Conservation (phyloP, 1,140 invertebrate species). For the Caerostris extrusa region DNA sequence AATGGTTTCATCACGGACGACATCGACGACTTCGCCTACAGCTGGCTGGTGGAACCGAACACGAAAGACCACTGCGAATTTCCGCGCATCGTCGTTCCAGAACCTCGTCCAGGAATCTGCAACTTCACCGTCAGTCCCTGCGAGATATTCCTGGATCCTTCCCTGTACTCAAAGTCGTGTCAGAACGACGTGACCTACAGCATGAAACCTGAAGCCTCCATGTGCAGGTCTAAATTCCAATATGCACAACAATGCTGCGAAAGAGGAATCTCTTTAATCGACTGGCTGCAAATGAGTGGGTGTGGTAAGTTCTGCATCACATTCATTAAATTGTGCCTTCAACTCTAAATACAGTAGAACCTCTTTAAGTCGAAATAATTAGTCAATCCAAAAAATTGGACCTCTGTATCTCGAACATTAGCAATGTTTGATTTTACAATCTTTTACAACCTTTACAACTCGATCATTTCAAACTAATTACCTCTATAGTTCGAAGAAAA, state of each 20-base stretch:
- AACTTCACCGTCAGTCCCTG: slow-evolving; percentile 75
- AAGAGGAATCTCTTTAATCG: slow-evolving; percentile 86
- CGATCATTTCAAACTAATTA: too few species aligned
- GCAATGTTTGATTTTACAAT: too few species aligned
- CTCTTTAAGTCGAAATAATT: too few species aligned
- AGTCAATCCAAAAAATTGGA: too few species aligned
- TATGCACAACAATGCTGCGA: slow-evolving; percentile 88
- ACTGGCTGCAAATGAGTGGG: slow-evolving; percentile 86
- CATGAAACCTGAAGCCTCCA: slow-evolving; percentile 80
- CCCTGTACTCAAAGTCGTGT: slow-evolving; percentile 86
- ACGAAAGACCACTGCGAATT: slow-evolving; percentile 77
- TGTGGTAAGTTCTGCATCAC: slow-evolving; percentile 83
- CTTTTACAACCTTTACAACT: too few species aligned
- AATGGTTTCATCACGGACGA: slow-evolving; percentile 82
- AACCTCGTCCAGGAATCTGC: slow-evolving; percentile 81
- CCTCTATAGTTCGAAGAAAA: too few species aligned
- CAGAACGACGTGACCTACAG: slow-evolving; percentile 86
- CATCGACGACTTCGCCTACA: slow-evolving; percentile 84
- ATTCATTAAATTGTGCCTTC: not conserved
- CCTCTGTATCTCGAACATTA: too few species aligned
- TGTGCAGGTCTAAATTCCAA: slow-evolving; percentile 86
- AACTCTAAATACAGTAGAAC: too few species aligned
- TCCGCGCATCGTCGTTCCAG: slow-evolving; percentile 76
- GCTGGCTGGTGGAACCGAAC: slow-evolving; percentile 83
- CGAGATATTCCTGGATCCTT: slow-evolving; percentile 85